phyloP scores from a whole-genome alignment of 2,113 vertebrate species.

The Hippocampus guttulatus region DNA sequence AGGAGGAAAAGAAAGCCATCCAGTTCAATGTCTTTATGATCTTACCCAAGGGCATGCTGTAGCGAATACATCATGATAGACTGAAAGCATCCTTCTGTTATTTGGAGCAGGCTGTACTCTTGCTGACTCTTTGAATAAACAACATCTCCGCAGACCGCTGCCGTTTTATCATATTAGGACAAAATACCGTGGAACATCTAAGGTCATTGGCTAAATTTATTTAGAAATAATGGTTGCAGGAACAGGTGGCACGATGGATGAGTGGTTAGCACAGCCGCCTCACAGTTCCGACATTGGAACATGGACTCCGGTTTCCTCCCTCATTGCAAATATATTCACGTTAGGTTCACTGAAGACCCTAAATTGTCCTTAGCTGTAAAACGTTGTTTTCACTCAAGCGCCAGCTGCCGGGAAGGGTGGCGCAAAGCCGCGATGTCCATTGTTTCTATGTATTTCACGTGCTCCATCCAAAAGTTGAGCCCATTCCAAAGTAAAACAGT shows the following conservation, averaged over 20 bases:
- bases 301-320: no score
- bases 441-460: background rate
- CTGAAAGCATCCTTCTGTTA: conserved; percentile 53
- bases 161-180: background rate
- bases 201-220: background rate
- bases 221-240: background rate
- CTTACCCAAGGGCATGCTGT: conserved; percentile 40
- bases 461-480: conserved; percentile 47
- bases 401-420: background rate
- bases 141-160: background rate
- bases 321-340: no score
- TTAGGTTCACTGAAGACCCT: no score
- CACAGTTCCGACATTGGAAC: no score
- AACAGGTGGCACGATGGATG: no score
- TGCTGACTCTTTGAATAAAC: conserved; percentile 23
- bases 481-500: conserved; percentile 26
- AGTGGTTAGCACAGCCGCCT: no score
- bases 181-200: background rate
- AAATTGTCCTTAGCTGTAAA: background rate
- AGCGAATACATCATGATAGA: conserved; percentile 23
- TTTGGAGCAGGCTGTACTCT: conserved; percentile 38
- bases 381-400: background rate
- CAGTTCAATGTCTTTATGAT: conserved; percentile 49
- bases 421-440: background rate
- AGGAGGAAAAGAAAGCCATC: conserved; percentile 35